Base-by-base conservation (phyloP, 35 echinoderm and acorn worm species). In the Patiria miniata region DNA sequence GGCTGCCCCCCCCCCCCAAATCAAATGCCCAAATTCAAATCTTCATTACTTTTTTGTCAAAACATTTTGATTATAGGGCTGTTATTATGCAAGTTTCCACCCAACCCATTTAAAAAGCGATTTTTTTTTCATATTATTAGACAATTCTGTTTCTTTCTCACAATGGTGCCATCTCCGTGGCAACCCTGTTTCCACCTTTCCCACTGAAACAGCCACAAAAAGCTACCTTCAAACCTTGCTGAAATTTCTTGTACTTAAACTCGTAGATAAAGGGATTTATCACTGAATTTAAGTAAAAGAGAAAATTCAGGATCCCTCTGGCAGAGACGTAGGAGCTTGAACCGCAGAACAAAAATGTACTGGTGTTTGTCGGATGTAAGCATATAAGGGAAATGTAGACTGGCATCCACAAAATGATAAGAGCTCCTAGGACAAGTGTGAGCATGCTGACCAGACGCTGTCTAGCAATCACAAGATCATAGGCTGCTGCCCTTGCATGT, bases 201-300 rank as follows among this genome's bases (percentile, higher is more conserved):
- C 65, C 29, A 32, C 29, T 73, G 34, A 7, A 10, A 36, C 65
- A 34, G 29, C 65, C 14, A 30, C 65, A 26, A 26, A 73, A 73
- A 28, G 34, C 65, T 73, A 32, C 65, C 29, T 36, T 73, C 19
- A 73, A 36, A 12, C 65, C 65, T 73, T 73, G 65, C 8, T 23
- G 65, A 16, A 73, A 73, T 34, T 73, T 73, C 65, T 73, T 73
- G 65, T 73, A 73, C 65, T 73, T 73, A 30, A 73, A 73, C 26
- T 73, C 65, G 29, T 73, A 73, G 65, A 73, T 73, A 23, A 73
- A 18, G 1, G 26, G 65, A 15, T 73, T 73, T 73, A 73, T 73
- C 14, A 73, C 65, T 5, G 65, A 73, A 73, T 73, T 73, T 10
- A 73, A 73, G 34, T 73, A 73, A 34, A 73, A 73, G 26, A 73